A percentile compares a stretch with the other conserved stretches of the same genome.
Evolutionary conservation across 2,797 vertebrate genomes (phyloP).

Genomic region (Coracias cyanogaster): DNA sequence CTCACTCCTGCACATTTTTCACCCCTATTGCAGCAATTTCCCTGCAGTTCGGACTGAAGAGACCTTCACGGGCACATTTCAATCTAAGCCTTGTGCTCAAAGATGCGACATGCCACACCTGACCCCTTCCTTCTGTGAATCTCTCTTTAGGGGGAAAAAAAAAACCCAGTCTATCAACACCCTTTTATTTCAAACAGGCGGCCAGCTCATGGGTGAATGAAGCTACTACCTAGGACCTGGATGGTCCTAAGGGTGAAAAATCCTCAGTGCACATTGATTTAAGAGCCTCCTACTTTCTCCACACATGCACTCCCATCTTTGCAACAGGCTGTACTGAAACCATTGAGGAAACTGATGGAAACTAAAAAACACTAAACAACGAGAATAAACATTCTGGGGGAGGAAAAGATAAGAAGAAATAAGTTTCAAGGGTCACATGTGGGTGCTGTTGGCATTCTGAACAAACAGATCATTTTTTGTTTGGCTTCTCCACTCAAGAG

Average conservation of each 20-base stretch:
- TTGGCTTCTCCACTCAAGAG: background rate
- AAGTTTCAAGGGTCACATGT: background rate
- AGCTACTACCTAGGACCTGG: background rate
- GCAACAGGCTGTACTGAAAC: background rate
- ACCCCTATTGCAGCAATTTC: background rate
- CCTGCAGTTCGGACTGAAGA: background rate
- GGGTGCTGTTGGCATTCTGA: background rate
- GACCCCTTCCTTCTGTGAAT: background rate
- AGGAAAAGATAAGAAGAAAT: background rate
- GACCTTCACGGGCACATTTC: background rate
- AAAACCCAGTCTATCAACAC: background rate
- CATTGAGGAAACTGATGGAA: background rate
- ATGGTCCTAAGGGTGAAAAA: background rate
- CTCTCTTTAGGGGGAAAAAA: background rate
- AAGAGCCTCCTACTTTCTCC: background rate
- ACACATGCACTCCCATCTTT: background rate
- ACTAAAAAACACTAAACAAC: background rate
- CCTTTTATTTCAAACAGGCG: background rate
- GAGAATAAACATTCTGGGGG: background rate
- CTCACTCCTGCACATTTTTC: background rate
- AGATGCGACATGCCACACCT: background rate
- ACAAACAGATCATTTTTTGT: background rate
- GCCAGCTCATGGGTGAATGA: background rate
- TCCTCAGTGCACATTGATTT: background rate
- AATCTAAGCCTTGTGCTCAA: background rate